Conservation (phyloP, 2,113 vertebrate species). For the Haemorhous mexicanus region DNA sequence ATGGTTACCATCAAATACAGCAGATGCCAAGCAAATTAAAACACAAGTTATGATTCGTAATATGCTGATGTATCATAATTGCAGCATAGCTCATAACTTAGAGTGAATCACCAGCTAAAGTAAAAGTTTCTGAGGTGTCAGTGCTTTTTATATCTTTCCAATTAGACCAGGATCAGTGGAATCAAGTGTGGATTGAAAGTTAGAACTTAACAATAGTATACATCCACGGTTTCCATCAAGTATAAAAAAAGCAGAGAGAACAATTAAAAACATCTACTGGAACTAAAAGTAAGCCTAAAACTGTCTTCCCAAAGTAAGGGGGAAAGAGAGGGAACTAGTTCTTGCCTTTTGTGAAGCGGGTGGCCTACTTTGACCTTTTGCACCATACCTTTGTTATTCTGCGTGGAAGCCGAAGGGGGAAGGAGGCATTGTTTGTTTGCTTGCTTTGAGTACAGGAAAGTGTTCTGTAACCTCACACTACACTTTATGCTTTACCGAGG, state of each 20-base stretch:
- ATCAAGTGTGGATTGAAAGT: background rate
- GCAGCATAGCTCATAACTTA: slow-evolving; percentile 41
- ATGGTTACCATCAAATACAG: slow-evolving; percentile 65
- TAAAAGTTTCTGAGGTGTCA: slow-evolving; percentile 4
- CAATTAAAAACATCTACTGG: background rate
- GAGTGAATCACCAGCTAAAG: slow-evolving; percentile 52
- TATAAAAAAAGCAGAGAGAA: background rate
- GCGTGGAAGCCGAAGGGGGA: background rate
- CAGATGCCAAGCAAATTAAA: slow-evolving; percentile 73
- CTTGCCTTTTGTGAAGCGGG: background rate
- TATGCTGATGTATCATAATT: slow-evolving; percentile 56
- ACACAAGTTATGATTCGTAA: slow-evolving; percentile 70
- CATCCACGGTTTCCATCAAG: background rate
- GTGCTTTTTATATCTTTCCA: slow-evolving; percentile 4
- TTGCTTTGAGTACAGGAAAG: background rate
- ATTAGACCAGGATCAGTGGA: background rate
- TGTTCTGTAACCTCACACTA: background rate
- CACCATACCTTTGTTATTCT: background rate
- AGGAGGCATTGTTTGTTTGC: background rate
- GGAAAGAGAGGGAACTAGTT: background rate
- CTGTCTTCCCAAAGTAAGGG: background rate
- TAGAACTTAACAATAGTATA: background rate
- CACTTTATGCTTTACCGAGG: background rate
- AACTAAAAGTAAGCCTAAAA: background rate
- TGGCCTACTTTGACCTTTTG: background rate